phyloP scores from a whole-genome alignment of 2,888 invertebrate genomes.

The Drosophila merina region DNA sequence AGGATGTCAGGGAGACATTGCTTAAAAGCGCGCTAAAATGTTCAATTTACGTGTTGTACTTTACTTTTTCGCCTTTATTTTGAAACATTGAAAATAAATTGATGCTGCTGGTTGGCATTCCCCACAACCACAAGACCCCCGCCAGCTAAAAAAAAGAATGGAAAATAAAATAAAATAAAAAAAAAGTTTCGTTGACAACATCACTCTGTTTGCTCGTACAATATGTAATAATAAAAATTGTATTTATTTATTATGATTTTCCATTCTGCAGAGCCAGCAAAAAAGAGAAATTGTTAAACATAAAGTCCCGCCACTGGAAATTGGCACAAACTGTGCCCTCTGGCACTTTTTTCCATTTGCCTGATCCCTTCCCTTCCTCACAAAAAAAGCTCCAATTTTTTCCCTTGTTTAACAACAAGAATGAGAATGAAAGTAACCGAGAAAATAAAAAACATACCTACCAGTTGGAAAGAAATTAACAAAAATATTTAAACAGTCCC shows the following conservation, averaged over 20 bases:
- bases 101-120: constrained; percentile 58
- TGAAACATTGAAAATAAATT: constrained; percentile 77
- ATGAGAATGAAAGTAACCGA: constrained; percentile 17
- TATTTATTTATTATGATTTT: constrained; percentile 79
- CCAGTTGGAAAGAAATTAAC: constrained; percentile 26
- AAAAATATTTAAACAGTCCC: constrained; percentile 52
- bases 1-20: constrained; percentile 51
- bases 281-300: constrained; percentile 9
- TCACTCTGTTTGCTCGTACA: constrained; percentile 24
- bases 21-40: constrained; percentile 80
- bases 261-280: constrained; percentile 54
- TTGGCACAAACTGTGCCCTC: constrained; percentile 54
- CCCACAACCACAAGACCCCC: background rate
- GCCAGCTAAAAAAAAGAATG: constrained; percentile 13
- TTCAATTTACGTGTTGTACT: constrained; percentile 74
- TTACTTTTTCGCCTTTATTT: constrained; percentile 24
- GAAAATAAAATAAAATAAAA: constrained; percentile 6
- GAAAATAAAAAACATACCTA: constrained; percentile 6
- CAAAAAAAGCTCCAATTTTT: constrained; percentile 36
- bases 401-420: constrained; percentile 47
- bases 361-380: constrained; percentile 3
- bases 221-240: constrained; percentile 69
- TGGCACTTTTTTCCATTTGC: constrained; percentile 26
- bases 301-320: constrained; percentile 52
- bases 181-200: constrained; percentile 50